Conservation (phyloP, 92 coral and sea anemone genomes). For the Desmophyllum pertusum region DNA sequence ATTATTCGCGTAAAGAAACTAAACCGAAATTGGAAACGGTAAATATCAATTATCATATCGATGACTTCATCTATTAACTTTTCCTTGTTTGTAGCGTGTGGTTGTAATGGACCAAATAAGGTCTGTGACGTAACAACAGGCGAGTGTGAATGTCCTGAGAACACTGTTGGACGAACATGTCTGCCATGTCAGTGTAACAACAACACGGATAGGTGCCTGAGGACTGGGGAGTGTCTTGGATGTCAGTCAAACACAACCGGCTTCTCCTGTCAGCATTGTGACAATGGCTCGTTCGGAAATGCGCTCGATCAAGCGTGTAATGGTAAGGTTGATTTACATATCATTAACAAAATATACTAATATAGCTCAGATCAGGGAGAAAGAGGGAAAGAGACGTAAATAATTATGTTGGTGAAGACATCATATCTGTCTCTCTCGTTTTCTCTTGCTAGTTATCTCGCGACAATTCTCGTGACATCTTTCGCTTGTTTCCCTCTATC, state of each 20-base stretch:
- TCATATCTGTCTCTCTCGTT: too few relatives aligned
- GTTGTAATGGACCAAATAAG: conserved; percentile 71
- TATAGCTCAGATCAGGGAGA: neutral
- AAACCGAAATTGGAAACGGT: too few relatives aligned
- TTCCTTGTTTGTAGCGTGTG: conserved; percentile 66
- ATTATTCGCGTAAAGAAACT: too few relatives aligned
- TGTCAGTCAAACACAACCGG: conserved; percentile 90
- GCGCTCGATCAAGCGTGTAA: conserved; percentile 71
- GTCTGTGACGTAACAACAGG: conserved; percentile 80
- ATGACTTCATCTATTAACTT: neutral
- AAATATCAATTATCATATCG: neutral
- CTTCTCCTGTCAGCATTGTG: conserved; percentile 72
- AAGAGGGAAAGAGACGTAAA: neutral
- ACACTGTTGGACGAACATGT: conserved; percentile 83
- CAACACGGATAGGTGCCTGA: conserved; percentile 70
- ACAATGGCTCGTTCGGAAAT: conserved; percentile 70
- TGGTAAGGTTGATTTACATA: conserved; percentile 49
- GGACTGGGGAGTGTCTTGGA: conserved; percentile 79
- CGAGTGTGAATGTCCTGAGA: conserved; percentile 83
- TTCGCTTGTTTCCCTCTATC: too few relatives aligned
- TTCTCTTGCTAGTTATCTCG: neutral
- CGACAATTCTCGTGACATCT: too few relatives aligned
- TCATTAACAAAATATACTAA: neutral
- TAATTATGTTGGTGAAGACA: too few relatives aligned
- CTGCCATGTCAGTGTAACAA: conserved; percentile 80